Percentiles rank a stretch among this genome's conserved stretches.
Conservation (phyloP, 2,797 vertebrate genomes). For the Vespertilio murinus region DNA sequence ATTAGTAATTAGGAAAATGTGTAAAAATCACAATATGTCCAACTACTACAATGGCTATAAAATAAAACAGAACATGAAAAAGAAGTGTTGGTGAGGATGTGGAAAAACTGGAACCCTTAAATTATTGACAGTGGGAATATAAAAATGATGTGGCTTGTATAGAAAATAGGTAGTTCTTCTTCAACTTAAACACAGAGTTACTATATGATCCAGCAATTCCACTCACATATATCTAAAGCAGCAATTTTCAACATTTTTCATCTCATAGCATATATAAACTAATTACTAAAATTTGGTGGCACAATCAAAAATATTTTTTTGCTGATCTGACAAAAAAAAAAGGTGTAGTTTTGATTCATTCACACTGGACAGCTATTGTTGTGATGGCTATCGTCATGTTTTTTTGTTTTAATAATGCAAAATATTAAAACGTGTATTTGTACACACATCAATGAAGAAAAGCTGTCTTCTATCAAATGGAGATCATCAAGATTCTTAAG, state of each 20-base stretch:
- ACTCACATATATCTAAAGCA: neutral
- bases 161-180: neutral
- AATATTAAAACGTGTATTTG: too few species aligned
- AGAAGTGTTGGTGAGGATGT: neutral
- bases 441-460: too few species aligned
- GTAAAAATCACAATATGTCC: neutral
- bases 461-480: too few species aligned
- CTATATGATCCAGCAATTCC: neutral
- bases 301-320: neutral
- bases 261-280: neutral
- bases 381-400: neutral
- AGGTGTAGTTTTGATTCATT: neutral
- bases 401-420: too few species aligned
- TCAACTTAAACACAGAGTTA: conserved; percentile 2
- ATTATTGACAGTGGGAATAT: neutral
- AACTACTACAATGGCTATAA: neutral
- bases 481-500: too few species aligned
- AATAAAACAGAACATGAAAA: neutral
- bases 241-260: neutral
- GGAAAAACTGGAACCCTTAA: neutral
- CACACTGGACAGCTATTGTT: neutral
- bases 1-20: neutral
- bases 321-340: neutral
- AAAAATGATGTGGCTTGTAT: neutral
- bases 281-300: neutral